Evolutionary conservation across 1,140 invertebrate species (phyloP), one percentile per base, ranked within the genome.

Genomic region (Calliopsis andreniformis): DNA sequence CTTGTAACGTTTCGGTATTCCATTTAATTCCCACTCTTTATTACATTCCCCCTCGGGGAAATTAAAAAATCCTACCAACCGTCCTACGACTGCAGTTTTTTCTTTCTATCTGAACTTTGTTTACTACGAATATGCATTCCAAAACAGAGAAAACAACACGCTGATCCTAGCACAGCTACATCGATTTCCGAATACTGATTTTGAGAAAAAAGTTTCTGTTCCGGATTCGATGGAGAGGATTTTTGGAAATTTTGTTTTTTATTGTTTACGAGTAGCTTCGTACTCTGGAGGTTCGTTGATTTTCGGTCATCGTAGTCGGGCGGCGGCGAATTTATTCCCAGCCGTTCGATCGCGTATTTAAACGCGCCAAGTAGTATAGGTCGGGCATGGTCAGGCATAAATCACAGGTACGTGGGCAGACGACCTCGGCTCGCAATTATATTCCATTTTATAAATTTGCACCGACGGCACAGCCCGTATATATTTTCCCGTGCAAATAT

Each of bases 11-110:
- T 28, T 43, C 25, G 20, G 20, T 20, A 55, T 71, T 55, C 61
- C 53, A n/a, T 49, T 59, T 42, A 59, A 23, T 73, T 59, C n/a
- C 7, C n/a, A 16, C 56, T 69, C 30, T 53, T 49, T 59, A 58
- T 78, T 42, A 35, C 20, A 16, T 51, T 66, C 20, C 23, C 20
- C 35, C 35, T 39, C 35, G 16, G 1, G 69, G 35, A 55, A 28
- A 68, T 18, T 28, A 47, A 62, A 59, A 45, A 23, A 28, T 23
- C 28, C 35, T 39, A 43, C 12, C 42, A 39, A 10, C 35, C 35
- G 32, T 49, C 43, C 23, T 10, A 28, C 8, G 20, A n/a, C n/a
- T n/a, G n/a, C n/a, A n/a, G n/a, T n/a, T 45, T 39, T 23, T 35
- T 49, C 20, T 42, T 51, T 16, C 35, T 20, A n/a, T 35, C 39